A percentile compares a stretch with the other conserved stretches of the same genome.
phyloP scores from a whole-genome alignment of 2,888 invertebrate species.

The Nasonovia ribisnigri region DNA sequence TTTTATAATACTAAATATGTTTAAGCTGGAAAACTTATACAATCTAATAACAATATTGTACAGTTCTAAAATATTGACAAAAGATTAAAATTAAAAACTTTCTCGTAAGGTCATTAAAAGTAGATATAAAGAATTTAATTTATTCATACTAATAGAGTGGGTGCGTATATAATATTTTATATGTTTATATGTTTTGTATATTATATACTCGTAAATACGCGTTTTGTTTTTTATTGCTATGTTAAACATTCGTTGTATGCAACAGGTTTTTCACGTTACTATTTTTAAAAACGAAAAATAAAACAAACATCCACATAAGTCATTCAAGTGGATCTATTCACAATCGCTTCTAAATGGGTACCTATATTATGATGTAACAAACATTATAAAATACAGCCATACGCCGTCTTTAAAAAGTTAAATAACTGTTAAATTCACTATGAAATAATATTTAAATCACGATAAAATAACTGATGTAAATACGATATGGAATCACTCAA shows the following conservation, averaged over 20 bases:
- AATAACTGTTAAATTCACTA: not conserved
- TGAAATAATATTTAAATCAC: not conserved
- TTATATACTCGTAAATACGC: not conserved
- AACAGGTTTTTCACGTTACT: not conserved
- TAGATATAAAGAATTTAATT: not conserved
- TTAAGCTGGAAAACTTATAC: not conserved
- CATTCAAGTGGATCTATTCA: not conserved
- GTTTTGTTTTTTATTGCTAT: not conserved
- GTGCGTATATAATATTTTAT: not conserved
- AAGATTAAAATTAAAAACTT: slow-evolving; percentile 26
- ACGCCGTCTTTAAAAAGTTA: not conserved
- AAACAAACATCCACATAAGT: not conserved
- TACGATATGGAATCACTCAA: not conserved
- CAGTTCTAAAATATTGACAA: not conserved
- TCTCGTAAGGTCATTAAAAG: slow-evolving; percentile 4
- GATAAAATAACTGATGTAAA: not conserved
- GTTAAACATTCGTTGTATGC: not conserved
- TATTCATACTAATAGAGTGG: not conserved
- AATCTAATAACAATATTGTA: not conserved
- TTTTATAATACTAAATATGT: not conserved
- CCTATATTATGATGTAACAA: not conserved
- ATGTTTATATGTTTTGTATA: not conserved
- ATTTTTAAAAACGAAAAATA: not conserved
- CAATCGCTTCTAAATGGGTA: not conserved
- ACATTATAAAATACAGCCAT: not conserved